phyloP scores from a whole-genome alignment of 2,113 vertebrate genomes.

The Ictidomys tridecemlineatus region DNA sequence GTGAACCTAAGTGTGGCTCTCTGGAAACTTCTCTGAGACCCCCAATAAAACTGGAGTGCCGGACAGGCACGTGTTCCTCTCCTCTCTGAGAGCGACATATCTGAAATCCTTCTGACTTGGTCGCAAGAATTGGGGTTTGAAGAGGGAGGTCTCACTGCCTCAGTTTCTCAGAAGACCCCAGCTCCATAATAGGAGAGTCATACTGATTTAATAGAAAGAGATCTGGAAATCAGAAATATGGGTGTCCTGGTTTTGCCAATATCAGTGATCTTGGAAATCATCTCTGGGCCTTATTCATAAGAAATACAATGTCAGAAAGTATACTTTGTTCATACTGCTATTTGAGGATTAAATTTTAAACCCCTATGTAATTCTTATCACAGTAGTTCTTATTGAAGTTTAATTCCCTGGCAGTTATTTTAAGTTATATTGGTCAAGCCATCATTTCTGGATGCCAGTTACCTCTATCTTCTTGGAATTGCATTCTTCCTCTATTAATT shows the following conservation, averaged over 20 bases:
- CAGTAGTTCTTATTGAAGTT: not conserved
- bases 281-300: not conserved
- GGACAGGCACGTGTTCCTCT: no score
- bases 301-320: not conserved
- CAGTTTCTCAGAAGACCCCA: no score
- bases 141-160: no score
- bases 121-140: no score
- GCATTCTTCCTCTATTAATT: conserved; percentile 5
- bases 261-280: not conserved
- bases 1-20: no score
- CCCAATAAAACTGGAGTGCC: no score
- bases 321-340: not conserved
- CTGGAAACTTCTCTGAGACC: no score
- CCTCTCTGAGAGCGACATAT: no score
- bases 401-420: not conserved
- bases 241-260: not conserved
- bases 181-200: not conserved
- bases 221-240: not conserved
- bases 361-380: not conserved
- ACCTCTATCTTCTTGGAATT: not conserved
- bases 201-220: not conserved
- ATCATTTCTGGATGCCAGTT: not conserved
- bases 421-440: not conserved
- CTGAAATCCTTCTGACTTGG: no score
- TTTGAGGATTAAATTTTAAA: conserved; percentile 18